These are phyloP conservation scores for Chionomys nivalis DNA, from an alignment of 2,113 vertebrate genomes.

Conservation along the genomic window DNA sequence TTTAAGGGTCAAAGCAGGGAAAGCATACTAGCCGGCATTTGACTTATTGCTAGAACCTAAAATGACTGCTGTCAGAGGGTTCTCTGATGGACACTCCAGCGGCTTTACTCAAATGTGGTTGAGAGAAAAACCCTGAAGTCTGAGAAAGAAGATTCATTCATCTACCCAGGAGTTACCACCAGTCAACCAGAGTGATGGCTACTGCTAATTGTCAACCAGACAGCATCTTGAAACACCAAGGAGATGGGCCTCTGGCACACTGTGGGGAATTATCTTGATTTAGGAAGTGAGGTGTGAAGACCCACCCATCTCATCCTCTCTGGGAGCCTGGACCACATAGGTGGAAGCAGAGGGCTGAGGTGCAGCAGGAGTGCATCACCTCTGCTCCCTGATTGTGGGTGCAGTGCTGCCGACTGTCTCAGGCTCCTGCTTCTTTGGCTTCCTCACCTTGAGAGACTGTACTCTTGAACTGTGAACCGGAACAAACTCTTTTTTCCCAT, in stretches of 20 bases:
- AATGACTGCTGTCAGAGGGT: neutral
- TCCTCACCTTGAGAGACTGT: neutral
- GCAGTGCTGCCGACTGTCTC: neutral
- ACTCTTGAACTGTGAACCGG: neutral
- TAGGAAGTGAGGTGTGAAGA: neutral
- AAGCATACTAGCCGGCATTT: neutral
- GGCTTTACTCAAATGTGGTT: neutral
- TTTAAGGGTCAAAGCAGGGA: neutral
- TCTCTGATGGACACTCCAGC: neutral
- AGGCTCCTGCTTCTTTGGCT: neutral
- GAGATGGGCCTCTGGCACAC: neutral
- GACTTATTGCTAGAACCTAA: neutral
- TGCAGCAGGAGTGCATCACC: fast-evolving
- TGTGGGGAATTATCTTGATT: neutral
- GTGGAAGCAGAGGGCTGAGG: neutral
- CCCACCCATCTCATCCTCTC: neutral
- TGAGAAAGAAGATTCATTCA: neutral
- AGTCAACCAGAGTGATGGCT: neutral
- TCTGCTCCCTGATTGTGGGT: neutral
- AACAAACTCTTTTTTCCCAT: neutral
- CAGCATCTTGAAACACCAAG: neutral
- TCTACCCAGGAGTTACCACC: neutral
- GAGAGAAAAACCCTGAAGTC: neutral
- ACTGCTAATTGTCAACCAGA: neutral
- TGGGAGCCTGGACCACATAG: neutral